Percentiles rank a stretch among this genome's conserved stretches.
Conservation (phyloP, 37 sponge, comb jelly and placozoan genomes). For the Hexactinellida sp. region DNA sequence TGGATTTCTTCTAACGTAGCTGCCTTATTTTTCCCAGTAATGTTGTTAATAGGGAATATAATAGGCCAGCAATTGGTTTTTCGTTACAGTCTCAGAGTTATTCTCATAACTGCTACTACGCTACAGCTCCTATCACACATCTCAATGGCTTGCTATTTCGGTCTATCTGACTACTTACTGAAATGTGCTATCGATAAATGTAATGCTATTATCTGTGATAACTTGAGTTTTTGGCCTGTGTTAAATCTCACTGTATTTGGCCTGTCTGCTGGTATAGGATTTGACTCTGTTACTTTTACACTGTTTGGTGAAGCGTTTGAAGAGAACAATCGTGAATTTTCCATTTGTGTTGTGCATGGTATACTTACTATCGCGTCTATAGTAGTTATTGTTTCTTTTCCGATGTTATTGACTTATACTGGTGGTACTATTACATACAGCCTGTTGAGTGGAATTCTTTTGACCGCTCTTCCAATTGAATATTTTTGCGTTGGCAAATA, state of each 20-base stretch:
- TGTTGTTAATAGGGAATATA: not conserved
- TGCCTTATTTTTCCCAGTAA: not conserved
- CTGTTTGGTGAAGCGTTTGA: not conserved
- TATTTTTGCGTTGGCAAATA: not conserved
- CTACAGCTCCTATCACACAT: not conserved
- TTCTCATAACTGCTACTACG: not conserved
- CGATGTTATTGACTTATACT: not conserved
- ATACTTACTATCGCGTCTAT: not conserved
- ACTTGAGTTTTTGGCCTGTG: not conserved
- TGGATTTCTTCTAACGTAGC: not conserved
- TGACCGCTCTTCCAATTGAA: not conserved
- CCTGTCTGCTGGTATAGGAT: not conserved
- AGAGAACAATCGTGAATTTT: not conserved
- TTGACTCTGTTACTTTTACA: not conserved
- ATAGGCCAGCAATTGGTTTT: not conserved
- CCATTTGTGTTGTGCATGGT: not conserved
- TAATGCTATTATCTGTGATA: not conserved
- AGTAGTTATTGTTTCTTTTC: not conserved
- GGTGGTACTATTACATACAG: not conserved
- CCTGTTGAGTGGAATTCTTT: not conserved
- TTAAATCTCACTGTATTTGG: not conserved
- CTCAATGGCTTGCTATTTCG: not conserved
- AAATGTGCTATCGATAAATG: not conserved
- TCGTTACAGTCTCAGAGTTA: not conserved
- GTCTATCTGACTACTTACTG: not conserved